Evolutionary conservation across 2,797 vertebrate genomes (phyloP).

Genomic region (Pseudochirops cupreus): DNA sequence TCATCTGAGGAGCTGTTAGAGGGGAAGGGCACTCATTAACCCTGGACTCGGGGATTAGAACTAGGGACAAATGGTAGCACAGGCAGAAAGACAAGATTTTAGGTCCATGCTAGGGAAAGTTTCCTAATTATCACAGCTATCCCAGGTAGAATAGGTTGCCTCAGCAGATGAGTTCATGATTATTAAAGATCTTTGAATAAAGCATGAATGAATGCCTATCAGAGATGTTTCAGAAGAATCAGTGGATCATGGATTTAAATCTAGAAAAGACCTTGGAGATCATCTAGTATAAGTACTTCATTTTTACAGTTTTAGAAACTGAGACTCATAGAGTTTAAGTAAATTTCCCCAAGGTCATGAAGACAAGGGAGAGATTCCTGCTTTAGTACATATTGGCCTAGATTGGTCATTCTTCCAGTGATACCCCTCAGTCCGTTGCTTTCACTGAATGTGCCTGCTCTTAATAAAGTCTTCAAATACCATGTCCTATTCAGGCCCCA

Average conservation of each 20-base stretch:
- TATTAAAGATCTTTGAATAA: neutral
- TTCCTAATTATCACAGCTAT: neutral
- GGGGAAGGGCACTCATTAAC: neutral
- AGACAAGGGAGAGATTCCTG: neutral
- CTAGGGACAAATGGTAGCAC: neutral
- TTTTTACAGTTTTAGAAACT: neutral
- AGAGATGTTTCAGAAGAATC: neutral
- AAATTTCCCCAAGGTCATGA: neutral
- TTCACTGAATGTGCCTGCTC: neutral
- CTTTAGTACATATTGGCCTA: neutral
- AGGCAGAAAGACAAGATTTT: neutral
- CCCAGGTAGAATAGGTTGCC: neutral
- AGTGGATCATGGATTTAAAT: neutral
- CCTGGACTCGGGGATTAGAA: neutral
- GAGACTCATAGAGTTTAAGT: neutral
- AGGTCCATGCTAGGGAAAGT: neutral
- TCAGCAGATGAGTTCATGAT: neutral
- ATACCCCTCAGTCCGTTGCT: neutral
- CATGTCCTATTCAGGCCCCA: neutral
- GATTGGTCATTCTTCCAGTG: neutral
- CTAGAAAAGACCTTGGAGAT: neutral
- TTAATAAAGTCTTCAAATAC: neutral
- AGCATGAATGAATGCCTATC: neutral
- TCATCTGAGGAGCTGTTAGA: neutral
- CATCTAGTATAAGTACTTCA: neutral